Evolutionary conservation across 2,888 invertebrate species (phyloP).

Genomic region (Eudemis profundana): DNA sequence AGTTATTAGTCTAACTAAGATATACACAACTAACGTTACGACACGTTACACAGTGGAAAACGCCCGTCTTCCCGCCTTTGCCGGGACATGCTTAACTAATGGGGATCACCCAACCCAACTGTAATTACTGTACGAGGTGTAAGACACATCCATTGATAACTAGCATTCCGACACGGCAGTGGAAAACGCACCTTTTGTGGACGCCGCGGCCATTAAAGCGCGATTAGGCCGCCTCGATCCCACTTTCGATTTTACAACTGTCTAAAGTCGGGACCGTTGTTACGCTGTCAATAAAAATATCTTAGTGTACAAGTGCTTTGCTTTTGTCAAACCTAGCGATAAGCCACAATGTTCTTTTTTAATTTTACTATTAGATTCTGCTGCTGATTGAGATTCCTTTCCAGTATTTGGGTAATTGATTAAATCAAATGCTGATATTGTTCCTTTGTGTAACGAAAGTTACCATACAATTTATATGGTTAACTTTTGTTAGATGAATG

Average conservation of each 20-base stretch:
- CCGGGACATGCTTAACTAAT: conserved; percentile 12
- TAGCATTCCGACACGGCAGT: conserved; percentile 53
- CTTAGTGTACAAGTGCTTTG: no score
- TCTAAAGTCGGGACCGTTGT: conserved; percentile 53
- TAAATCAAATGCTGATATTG: no score
- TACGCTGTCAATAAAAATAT: conserved; percentile 10
- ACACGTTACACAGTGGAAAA: not conserved
- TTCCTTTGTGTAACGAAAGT: no score
- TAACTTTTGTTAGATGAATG: no score
- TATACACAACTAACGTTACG: not conserved
- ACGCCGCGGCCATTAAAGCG: conserved; percentile 79
- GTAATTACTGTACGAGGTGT: conserved; percentile 42
- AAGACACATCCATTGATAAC: conserved; percentile 49
- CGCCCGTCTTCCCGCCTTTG: not conserved
- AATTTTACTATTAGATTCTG: no score
- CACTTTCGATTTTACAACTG: conserved; percentile 81
- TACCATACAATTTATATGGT: no score
- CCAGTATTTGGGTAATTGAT: no score
- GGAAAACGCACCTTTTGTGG: conserved; percentile 65
- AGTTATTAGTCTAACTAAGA: no score
- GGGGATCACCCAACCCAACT: conserved; percentile 46
- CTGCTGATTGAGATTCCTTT: no score
- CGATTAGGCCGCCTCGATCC: conserved; percentile 74
- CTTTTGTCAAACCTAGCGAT: not conserved
- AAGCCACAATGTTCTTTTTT: no score